Base-by-base conservation (phyloP, 2,113 vertebrate species). In the Tupaia chinensis region DNA sequence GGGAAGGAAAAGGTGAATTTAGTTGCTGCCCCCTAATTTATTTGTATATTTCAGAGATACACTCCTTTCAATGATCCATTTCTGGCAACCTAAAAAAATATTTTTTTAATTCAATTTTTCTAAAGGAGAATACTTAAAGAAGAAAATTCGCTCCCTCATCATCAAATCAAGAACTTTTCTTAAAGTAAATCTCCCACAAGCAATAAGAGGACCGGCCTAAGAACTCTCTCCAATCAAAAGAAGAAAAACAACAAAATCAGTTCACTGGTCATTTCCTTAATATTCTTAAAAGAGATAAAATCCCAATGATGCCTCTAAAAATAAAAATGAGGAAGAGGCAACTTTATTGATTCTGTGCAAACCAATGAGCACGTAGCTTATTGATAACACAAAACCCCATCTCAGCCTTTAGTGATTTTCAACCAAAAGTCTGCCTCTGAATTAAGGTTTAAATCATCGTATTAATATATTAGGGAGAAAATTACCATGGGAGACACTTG, bases 341-440 rank as follows among this genome's bases (percentile, higher is more conserved):
- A 29, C 63, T 70, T 72, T 76, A 96, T 97, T 93, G 96, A 80
- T 86, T 89, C 96, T 74, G 95, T 53, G 86, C 13, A 83, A 97
- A 85, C 95, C 61, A 85, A 94, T 3, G 6, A 92, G 66, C 54
- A 25, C 80, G 74, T 54, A 5, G 82, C 22, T 95, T 78, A 95
- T 29, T 66, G 93, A 98, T 78, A 91, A 88, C 95, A 84, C 96
- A 65, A 96, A 98, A 96, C 19, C 92, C 72, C 95, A 11, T 74
- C 1, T 93, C 79, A 94, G 95, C 96, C 97, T 93, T 93, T 90
- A 93, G 95, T 97, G 94, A 96, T 97, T 96, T 81, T 94, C 97
- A 63, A 58, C 19, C 61, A 54, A 74, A 95, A 17, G 34, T 61
- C 60, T 73, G 97, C 65, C 77, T 91, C 73, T 84, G 93, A 92